phyloP scores from a whole-genome alignment of 2,797 vertebrate genomes.

The Carcharodon carcharias region DNA sequence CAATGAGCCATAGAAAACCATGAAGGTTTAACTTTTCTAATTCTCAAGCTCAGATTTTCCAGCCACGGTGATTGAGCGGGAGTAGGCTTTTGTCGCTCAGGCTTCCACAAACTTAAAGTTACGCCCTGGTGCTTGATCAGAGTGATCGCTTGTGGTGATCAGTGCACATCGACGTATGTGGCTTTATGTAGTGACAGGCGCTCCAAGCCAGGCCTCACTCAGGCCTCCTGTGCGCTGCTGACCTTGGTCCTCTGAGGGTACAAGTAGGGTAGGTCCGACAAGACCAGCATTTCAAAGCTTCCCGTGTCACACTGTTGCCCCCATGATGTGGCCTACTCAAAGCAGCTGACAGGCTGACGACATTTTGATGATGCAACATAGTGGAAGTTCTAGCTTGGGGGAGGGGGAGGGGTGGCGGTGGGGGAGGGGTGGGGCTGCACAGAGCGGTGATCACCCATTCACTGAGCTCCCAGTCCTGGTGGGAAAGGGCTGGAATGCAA shows the following conservation, averaged over 20 bases:
- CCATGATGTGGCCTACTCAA: neutral
- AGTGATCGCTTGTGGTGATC: neutral
- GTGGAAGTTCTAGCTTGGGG: neutral
- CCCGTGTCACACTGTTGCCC: neutral
- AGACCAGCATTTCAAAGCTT: neutral
- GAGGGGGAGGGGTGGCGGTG: too few species aligned
- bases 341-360: neutral
- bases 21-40: neutral
- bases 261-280: too few species aligned
- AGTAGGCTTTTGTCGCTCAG: neutral
- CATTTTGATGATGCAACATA: neutral
- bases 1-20: neutral
- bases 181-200: neutral
- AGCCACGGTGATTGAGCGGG: neutral
- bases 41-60: neutral
- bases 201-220: neutral
- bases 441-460: neutral
- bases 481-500: neutral
- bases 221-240: neutral
- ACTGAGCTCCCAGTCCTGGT: neutral
- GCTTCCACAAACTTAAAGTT: neutral
- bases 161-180: neutral
- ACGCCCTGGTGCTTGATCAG: neutral
- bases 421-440: neutral
- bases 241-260: too few species aligned